Base-by-base conservation (phyloP, 2,113 vertebrate genomes). In the Panurus biarmicus region DNA sequence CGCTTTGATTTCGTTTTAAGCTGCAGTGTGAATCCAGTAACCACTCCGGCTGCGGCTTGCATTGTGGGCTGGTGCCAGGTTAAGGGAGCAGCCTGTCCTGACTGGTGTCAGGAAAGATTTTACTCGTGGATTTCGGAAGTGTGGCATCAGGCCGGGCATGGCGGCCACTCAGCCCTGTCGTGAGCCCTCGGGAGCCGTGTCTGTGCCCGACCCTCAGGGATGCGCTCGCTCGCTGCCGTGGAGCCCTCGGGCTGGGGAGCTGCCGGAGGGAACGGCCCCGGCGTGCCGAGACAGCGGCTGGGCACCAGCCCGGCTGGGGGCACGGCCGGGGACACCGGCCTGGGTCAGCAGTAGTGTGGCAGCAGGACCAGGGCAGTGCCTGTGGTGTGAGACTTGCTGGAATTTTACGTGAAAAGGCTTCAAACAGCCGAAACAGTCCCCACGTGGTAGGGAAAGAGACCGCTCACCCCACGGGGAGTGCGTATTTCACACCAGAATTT, bases 161-260 rank as follows among this genome's bases (percentile, higher is more conserved):
- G 2, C 6, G 0, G 38, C 11, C 53, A 6, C 35, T 14, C 21
- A 2, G 0, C 33, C 14, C 11, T 19, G 54, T 4, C 24, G 48
- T 2, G 4, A 56, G 67, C 13, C 1, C 67, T 29, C 33, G 5
- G 0, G 24, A 35, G 17, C 64, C 5, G 9, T 2, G 10, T 3
- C 21, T 53, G 56, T 33, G 57, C 36, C 44, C 7, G 24, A 2
- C 14, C 9, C 38, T 2, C 19, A 0, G 21, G 10, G 48, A 14
- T 21, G 15, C 2, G 0, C n/a, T 10, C 3, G 31, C 45, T 51
- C 14, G 0, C 19, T 4, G 8, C 42, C 4, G 0, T 1, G 20
- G 29, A 45, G 35, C 35, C 44, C 7, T 10, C 7, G 19, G 73
- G 35, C 42, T 50, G 75, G 31, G 33, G 33, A 58, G 60, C 38